Evolutionary conservation across 2,888 invertebrate species (phyloP).

Genomic region (Celastrina argiolus): DNA sequence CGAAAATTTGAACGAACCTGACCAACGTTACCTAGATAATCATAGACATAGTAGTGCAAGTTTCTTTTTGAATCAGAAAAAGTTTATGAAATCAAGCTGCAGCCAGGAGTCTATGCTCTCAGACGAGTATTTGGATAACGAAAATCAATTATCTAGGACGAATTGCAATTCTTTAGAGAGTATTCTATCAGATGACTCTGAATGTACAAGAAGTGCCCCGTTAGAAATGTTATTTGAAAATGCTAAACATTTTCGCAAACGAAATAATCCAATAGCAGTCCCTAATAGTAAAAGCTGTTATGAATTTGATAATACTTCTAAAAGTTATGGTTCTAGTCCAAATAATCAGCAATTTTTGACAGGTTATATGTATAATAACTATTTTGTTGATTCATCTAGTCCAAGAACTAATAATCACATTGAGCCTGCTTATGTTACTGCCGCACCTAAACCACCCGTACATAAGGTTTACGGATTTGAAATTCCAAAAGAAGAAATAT

Average conservation of each 20-base stretch:
- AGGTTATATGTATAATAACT: slow-evolving; percentile 76
- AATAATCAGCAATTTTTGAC: slow-evolving; percentile 75
- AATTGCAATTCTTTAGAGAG: slow-evolving; percentile 89
- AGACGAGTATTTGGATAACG: slow-evolving; percentile 79
- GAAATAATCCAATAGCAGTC: slow-evolving; percentile 46
- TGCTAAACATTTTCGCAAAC: slow-evolving; percentile 63
- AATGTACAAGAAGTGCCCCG: slow-evolving; percentile 87
- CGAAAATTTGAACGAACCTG: slow-evolving; percentile 63
- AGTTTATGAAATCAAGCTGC: slow-evolving; percentile 78
- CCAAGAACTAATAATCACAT: slow-evolving; percentile 44
- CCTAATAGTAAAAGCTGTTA: slow-evolving; percentile 72
- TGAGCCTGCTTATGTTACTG: slow-evolving; percentile 41
- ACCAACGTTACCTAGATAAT: slow-evolving; percentile 70
- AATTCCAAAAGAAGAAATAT: slow-evolving; percentile 48
- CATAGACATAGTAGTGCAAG: slow-evolving; percentile 86
- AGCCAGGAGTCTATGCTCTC: slow-evolving; percentile 89
- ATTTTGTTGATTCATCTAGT: slow-evolving; percentile 47
- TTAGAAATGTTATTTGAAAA: slow-evolving; percentile 83
- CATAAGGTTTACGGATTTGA: slow-evolving; percentile 66
- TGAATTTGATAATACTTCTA: slow-evolving; percentile 75
- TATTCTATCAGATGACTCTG: slow-evolving; percentile 87
- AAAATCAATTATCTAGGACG: slow-evolving; percentile 79
- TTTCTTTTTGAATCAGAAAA: slow-evolving; percentile 86
- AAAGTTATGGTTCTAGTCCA: slow-evolving; percentile 81
- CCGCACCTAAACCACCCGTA: slow-evolving; percentile 45